Evolutionary conservation across 2,113 vertebrate genomes (phyloP).

Genomic region (Xyrauchen texanus): DNA sequence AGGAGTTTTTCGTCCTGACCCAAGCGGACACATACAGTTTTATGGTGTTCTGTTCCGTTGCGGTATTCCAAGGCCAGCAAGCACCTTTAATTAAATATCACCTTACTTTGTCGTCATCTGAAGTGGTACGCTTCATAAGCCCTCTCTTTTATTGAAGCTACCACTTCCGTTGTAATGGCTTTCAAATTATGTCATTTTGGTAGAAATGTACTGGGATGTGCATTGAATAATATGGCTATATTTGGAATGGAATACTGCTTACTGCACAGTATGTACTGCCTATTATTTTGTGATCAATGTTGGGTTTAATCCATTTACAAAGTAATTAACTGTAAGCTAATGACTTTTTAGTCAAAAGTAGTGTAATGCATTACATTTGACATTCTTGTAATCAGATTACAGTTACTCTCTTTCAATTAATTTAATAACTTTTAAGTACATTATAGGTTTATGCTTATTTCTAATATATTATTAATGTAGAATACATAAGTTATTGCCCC

Average conservation of each 20-base stretch:
- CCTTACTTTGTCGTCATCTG: slow-evolving; percentile 41
- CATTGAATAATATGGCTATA: not conserved
- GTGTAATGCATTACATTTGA: too few relatives aligned
- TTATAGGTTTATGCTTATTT: too few relatives aligned
- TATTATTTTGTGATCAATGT: too few relatives aligned
- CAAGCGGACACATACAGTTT: slow-evolving; percentile 6
- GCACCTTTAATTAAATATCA: slow-evolving; percentile 45
- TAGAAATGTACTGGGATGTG: slow-evolving; percentile 19
- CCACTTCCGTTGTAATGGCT: slow-evolving; percentile 19
- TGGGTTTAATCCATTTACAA: too few relatives aligned
- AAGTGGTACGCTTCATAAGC: slow-evolving; percentile 24
- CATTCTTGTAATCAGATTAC: too few relatives aligned
- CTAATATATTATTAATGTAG: too few relatives aligned
- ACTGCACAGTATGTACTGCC: too few relatives aligned
- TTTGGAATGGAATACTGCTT: not conserved
- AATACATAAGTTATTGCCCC: too few relatives aligned
- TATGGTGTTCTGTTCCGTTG: slow-evolving; percentile 34
- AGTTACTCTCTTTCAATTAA: too few relatives aligned
- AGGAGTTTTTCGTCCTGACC: slow-evolving; percentile 20
- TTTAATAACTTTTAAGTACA: too few relatives aligned
- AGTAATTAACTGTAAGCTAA: too few relatives aligned
- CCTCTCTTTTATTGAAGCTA: not conserved
- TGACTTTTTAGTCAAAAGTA: too few relatives aligned
- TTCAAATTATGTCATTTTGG: slow-evolving; percentile 1
- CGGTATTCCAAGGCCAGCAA: slow-evolving; percentile 9